A percentile compares a stretch with the other conserved stretches of the same genome.
These are phyloP conservation scores for Epicauta chinensis DNA, from an alignment of 1,140 invertebrate species.

Conservation along the genomic window DNA sequence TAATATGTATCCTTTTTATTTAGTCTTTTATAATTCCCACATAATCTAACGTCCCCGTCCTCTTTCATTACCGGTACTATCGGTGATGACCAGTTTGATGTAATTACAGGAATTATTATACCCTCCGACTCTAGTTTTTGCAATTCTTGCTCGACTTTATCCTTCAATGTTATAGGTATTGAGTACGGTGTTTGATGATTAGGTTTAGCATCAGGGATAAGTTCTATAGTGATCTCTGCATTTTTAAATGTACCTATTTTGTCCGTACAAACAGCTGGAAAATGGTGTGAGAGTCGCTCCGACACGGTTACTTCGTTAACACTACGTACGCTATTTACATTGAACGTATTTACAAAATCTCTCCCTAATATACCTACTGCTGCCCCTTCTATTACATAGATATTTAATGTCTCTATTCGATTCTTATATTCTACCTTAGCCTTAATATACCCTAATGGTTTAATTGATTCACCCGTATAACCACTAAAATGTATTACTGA, in stretches of 20 bases:
- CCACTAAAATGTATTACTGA: constrained; percentile 22
- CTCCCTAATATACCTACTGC: not conserved
- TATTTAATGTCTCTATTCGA: not conserved
- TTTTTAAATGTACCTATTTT: constrained; percentile 1
- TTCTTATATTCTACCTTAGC: not conserved
- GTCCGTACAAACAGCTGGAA: not conserved
- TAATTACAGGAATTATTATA: not conserved
- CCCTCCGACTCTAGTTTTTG: not conserved
- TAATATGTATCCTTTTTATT: constrained; percentile 22
- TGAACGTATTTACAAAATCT: not conserved
- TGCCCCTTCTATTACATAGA: constrained; percentile 1
- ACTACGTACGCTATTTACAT: not conserved
- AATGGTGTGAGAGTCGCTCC: no score
- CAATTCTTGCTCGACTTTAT: constrained; percentile 15
- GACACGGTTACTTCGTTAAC: not conserved
- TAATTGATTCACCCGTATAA: not conserved
- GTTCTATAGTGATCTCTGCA: not conserved
- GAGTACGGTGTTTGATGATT: constrained; percentile 3
- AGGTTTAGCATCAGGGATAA: not conserved
- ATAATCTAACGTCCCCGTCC: constrained; percentile 36
- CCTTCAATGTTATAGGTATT: constrained; percentile 6
- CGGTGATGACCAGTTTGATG: constrained; percentile 3
- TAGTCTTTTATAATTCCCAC: constrained; percentile 38
- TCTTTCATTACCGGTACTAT: constrained; percentile 10
- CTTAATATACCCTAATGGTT: constrained; percentile 1